phyloP scores from a whole-genome alignment of 2,888 invertebrate species.

The Mantis religiosa region DNA sequence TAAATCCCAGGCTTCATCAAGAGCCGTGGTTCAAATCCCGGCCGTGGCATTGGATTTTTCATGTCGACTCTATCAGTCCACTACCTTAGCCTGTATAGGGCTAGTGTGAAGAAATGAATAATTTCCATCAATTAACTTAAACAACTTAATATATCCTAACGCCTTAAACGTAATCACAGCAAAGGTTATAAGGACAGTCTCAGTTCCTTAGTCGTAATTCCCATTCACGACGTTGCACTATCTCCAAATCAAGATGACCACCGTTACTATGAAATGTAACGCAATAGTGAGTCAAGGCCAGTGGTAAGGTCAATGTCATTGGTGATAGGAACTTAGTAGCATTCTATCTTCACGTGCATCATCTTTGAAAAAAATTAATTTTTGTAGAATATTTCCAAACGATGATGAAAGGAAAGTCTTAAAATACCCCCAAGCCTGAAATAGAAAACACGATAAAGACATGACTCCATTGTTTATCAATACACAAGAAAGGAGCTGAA shows the following conservation, averaged over 20 bases:
- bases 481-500: too few relatives aligned
- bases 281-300: background rate
- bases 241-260: background rate
- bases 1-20: too few relatives aligned
- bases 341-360: background rate
- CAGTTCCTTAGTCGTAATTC: background rate
- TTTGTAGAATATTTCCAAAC: background rate
- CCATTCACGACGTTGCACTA: background rate
- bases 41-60: too few relatives aligned
- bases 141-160: background rate
- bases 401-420: background rate
- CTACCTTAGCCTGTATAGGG: too few relatives aligned
- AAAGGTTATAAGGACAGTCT: background rate
- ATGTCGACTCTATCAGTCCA: too few relatives aligned
- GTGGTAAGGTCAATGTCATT: background rate
- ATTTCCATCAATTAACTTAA: too few relatives aligned
- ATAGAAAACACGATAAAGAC: too few relatives aligned
- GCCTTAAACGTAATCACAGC: background rate
- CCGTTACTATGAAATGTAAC: background rate
- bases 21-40: too few relatives aligned
- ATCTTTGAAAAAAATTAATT: background rate
- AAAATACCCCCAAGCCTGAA: background rate
- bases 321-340: background rate
- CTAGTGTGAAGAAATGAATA: too few relatives aligned
- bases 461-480: too few relatives aligned